Evolutionary conservation across 2,113 vertebrate species (phyloP).

Genomic region (Aleadryas rufinucha): DNA sequence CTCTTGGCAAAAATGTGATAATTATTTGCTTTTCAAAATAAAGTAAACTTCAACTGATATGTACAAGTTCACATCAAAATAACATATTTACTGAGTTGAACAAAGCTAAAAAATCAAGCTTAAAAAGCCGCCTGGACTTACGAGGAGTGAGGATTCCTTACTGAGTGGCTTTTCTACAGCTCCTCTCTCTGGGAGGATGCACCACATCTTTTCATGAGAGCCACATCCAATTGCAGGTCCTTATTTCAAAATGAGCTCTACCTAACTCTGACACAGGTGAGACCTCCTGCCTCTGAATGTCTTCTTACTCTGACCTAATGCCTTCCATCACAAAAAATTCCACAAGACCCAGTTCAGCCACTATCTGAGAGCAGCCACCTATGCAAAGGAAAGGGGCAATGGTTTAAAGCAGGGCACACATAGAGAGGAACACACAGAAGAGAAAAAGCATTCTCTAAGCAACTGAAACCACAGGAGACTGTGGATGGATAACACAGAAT

Average conservation of each 20-base stretch:
- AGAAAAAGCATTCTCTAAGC: constrained; percentile 2
- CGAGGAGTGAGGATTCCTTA: neutral
- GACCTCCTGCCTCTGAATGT: neutral
- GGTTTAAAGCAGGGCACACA: neutral
- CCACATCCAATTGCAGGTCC: neutral
- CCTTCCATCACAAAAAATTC: neutral
- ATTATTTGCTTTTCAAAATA: neutral
- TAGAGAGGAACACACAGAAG: neutral
- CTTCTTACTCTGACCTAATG: constrained; percentile 9
- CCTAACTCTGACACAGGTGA: neutral
- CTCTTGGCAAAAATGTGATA: neutral
- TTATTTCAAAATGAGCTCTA: neutral
- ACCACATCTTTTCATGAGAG: neutral
- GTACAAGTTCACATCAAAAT: neutral
- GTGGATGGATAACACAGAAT: neutral
- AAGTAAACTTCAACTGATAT: neutral
- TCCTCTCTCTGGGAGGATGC: neutral
- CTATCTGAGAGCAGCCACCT: neutral
- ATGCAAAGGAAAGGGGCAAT: neutral
- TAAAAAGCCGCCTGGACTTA: neutral
- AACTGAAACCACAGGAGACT: constrained; percentile 4
- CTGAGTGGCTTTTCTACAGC: neutral
- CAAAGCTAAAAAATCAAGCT: neutral
- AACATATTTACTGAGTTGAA: neutral
- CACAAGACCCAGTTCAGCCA: neutral